Percentiles rank a stretch among this genome's conserved stretches.
Evolutionary conservation across 2,797 vertebrate species (phyloP).

Genomic region (Intellagama lesueurii): DNA sequence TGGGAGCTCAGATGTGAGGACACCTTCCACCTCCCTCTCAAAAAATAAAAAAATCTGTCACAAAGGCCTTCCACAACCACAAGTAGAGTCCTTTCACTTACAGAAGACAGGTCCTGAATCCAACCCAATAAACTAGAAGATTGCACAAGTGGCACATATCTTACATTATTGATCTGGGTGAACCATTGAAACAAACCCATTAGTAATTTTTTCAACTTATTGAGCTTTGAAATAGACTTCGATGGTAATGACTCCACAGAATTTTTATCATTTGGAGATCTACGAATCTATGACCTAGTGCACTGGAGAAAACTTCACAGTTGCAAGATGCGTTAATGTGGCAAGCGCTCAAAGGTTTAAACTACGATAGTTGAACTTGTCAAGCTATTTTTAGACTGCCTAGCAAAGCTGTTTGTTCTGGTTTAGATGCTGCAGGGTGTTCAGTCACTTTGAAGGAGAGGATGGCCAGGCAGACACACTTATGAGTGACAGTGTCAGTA

Average conservation of each 20-base stretch:
- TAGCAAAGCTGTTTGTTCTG: conserved; percentile 62
- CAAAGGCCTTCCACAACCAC: background rate
- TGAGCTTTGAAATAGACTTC: background rate
- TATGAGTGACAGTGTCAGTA: conserved; percentile 70
- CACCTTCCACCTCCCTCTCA: too few relatives aligned
- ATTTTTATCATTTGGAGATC: conserved; percentile 1
- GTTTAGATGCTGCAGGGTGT: conserved; percentile 58
- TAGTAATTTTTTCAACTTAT: background rate
- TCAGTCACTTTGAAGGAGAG: conserved; percentile 63
- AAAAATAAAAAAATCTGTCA: background rate
- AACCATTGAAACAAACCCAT: background rate
- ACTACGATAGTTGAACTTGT: conserved; percentile 56
- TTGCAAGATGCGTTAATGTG: background rate
- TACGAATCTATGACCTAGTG: conserved; percentile 11
- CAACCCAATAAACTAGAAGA: background rate
- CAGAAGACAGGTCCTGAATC: background rate
- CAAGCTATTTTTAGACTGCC: conserved; percentile 56
- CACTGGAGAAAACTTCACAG: conserved; percentile 5
- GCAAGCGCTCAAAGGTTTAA: conserved; percentile 50
- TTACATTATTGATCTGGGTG: background rate
- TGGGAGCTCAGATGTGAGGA: background rate
- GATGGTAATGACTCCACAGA: background rate
- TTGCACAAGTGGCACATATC: background rate
- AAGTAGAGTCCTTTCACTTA: background rate
- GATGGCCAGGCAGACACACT: conserved; percentile 63